Evolutionary conservation across 2,113 vertebrate genomes (phyloP).

Genomic region (Ophiodon elongatus): DNA sequence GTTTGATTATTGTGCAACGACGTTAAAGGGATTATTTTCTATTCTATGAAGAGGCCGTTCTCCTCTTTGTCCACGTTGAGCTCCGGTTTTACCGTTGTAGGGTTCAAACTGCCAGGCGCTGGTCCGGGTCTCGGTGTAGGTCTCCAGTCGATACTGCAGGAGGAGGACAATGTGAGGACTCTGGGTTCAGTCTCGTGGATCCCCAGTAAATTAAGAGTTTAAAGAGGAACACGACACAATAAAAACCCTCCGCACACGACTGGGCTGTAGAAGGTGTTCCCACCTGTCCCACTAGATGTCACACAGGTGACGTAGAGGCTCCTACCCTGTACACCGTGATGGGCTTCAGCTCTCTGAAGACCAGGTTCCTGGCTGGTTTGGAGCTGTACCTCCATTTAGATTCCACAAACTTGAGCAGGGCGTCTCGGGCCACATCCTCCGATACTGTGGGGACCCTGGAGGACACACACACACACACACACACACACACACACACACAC

Average conservation of each 20-base stretch:
- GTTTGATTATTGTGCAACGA: too few species aligned
- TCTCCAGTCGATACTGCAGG: constrained; percentile 89
- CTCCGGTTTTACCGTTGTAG: constrained; percentile 78
- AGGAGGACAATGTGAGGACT: not conserved
- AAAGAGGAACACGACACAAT: too few species aligned
- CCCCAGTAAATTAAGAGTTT: too few species aligned
- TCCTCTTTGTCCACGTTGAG: too few species aligned
- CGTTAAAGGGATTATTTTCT: too few species aligned
- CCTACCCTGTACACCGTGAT: constrained; percentile 85
- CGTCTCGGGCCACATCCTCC: constrained; percentile 84
- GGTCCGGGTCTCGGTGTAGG: constrained; percentile 87
- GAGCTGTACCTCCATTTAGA: constrained; percentile 86
- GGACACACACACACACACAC: not conserved
- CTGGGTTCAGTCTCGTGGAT: not conserved
- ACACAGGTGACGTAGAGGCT: not conserved
- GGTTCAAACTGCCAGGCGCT: constrained; percentile 87
- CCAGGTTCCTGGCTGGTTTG: constrained; percentile 81
- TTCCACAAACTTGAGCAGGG: constrained; percentile 84
- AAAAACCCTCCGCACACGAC: not conserved
- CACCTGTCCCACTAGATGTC: too few species aligned
- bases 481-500: constrained; percentile 1
- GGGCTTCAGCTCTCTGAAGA: constrained; percentile 83
- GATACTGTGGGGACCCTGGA: constrained; percentile 83
- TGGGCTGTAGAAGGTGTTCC: not conserved
- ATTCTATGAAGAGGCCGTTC: too few species aligned